Evolutionary conservation across 1,140 invertebrate genomes (phyloP), one percentile per base, ranked within the genome.

Genomic region (Drosophila mauritiana): DNA sequence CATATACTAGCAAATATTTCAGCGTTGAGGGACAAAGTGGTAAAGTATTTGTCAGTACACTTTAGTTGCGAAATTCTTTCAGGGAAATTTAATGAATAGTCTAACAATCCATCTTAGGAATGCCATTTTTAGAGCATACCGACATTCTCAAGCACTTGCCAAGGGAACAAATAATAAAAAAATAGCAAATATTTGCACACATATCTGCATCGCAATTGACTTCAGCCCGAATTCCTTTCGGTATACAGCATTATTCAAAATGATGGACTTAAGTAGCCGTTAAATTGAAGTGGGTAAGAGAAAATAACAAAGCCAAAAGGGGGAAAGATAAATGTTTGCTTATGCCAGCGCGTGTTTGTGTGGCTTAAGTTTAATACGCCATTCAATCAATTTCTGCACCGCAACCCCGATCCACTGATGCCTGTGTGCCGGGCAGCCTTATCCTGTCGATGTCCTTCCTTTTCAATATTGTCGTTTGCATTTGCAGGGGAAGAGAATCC

Each of bases 321-420:
- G 43, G 53, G 34, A 39, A 73, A 53, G 56, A 61, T 72, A 73
- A 73, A 73, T 72, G 65, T 72, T 70, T 72, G 53, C 52, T 70
- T 72, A 46, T 70, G 67, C 11, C 52, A 42, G 36, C 51, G 69
- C 59, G 69, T 58, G 53, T 57, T 45, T 65, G 65, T 15, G 45
- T 79, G 80, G 81, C 73, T 85, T 85, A 86, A 75, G 80, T 75
- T 88, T 82, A 88, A 88, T 88, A 59, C 83, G 83, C 45, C 83
- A 74, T 78, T 88, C 83, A 88, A 88, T 88, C 79, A 88, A 76
- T 88, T 89, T 69, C 56, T 59, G 55, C 56, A 43, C 31, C 36
- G 17, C 62, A 48, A 20, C 37, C 42, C 40, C 55, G 34, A n/a
- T 22, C 46, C 31, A 31, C 31, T 31, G 31, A 31, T 8, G 31